Evolutionary conservation across 2,113 vertebrate species (phyloP), one percentile per base, ranked within the genome.

Genomic region (Sceloporus tristichus): DNA sequence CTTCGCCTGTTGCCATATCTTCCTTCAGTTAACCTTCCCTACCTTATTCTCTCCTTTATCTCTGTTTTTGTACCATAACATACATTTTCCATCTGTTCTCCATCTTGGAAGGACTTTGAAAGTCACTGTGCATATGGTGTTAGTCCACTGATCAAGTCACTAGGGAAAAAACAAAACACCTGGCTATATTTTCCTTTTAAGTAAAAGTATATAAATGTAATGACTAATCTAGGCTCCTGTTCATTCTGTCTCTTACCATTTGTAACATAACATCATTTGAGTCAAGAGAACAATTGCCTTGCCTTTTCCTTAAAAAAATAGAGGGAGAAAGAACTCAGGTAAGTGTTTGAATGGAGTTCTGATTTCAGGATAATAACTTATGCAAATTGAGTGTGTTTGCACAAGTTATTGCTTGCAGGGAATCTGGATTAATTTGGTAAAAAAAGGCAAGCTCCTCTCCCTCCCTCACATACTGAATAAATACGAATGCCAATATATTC

Each of bases 151-250:
- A 85, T 87, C 79, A 65, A 13, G 6, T 85, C 88, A 59, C 87
- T 70, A 66, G 65, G 91, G 91, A 87, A 93, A 87, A 34, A 77
- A 84, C 79, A 90, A 88, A 91, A 59, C 84, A 92, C 78, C 78
- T 87, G 62, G 66, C 86, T 90, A 92, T 91, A 48, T 79, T 75
- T 79, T 40, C 19, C 53, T 25, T 7, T 21, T 59, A 79, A 65
- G 85, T 73, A 90, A 13, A 42, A 34, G n/a, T 73, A 23, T 8
- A 34, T 1, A 23, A 77, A 59, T 8, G 42, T 80, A 89, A 29
- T 1, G 0, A 89, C 34, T 53, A 11, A 83, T 34, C 54, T 13
- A 18, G 27, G 42, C 25, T 48, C 53, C 87, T 0, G 8, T 0
- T n/a, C 48, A 48, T 38, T 8, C 65, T 48, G 3, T 11, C 18